These are phyloP conservation scores for Sphyrna mokarran DNA, from an alignment of 2,113 vertebrate genomes.

Conservation along the genomic window DNA sequence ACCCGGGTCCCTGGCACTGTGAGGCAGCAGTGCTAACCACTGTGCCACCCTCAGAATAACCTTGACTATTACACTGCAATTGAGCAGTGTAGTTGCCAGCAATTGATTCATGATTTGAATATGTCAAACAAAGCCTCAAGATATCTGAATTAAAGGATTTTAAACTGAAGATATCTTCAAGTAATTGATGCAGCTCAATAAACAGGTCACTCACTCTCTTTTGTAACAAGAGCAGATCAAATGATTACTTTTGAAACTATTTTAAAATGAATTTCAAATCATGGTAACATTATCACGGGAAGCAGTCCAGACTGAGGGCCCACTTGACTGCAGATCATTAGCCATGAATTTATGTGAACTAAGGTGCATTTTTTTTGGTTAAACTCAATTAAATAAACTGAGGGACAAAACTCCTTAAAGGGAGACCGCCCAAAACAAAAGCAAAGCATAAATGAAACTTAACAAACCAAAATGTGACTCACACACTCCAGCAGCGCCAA, in stretches of 20 bases:
- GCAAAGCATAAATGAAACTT: too few species aligned
- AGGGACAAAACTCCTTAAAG: too few species aligned
- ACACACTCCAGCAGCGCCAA: too few species aligned
- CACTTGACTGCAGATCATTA: not conserved
- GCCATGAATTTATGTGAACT: not conserved
- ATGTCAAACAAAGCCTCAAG: not conserved
- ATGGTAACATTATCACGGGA: not conserved
- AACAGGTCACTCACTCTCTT: not conserved
- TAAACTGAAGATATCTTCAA: not conserved
- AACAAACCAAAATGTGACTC: too few species aligned
- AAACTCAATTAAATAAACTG: too few species aligned
- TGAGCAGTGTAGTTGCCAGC: not conserved
- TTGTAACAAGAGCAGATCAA: not conserved
- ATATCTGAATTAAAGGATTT: not conserved
- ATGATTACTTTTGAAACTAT: not conserved
- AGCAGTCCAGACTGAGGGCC: not conserved
- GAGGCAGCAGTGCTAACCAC: too few species aligned
- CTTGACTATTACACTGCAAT: not conserved
- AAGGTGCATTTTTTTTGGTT: not conserved
- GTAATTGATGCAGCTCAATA: not conserved
- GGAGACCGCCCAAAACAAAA: too few species aligned
- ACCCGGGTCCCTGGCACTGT: too few species aligned
- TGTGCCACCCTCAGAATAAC: too few species aligned
- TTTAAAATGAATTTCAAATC: not conserved
- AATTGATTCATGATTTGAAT: not conserved